Evolutionary conservation across 2,113 vertebrate species (phyloP).

Genomic region (Pandion haliaetus): DNA sequence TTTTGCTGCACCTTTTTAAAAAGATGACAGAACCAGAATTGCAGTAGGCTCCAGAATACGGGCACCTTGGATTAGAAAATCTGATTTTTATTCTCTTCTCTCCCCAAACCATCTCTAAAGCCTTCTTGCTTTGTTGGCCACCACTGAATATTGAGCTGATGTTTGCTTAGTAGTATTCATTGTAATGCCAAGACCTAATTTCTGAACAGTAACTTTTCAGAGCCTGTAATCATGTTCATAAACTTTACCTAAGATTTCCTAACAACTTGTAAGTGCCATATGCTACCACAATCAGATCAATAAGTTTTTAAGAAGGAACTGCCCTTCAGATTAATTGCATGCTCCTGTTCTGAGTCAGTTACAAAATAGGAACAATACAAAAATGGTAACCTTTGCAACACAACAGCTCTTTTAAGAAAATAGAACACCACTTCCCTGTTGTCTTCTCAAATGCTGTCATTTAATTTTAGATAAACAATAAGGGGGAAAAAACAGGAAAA

Average conservation of each 20-base stretch:
- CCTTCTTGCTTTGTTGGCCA: neutral
- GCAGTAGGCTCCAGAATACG: neutral
- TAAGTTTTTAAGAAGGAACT: neutral
- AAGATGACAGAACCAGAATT: neutral
- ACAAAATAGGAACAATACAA: neutral
- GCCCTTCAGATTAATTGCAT: neutral
- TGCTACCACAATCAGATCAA: neutral
- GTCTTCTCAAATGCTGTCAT: neutral
- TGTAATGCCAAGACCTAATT: neutral
- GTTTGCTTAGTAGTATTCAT: neutral
- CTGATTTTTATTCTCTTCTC: neutral
- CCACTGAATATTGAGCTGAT: neutral
- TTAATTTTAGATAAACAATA: neutral
- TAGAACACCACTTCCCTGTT: neutral
- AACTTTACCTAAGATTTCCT: neutral
- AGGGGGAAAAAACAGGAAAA: neutral
- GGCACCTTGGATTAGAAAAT: neutral
- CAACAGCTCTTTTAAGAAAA: neutral
- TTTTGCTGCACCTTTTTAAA: neutral
- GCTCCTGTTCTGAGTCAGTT: neutral
- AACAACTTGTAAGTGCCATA: neutral
- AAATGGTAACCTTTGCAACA: neutral
- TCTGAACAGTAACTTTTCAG: neutral
- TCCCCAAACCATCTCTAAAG: neutral
- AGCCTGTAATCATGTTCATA: neutral